Evolutionary conservation across 1,140 invertebrate species (phyloP), one percentile per base, ranked within the genome.

Genomic region (Drosophila tani): DNA sequence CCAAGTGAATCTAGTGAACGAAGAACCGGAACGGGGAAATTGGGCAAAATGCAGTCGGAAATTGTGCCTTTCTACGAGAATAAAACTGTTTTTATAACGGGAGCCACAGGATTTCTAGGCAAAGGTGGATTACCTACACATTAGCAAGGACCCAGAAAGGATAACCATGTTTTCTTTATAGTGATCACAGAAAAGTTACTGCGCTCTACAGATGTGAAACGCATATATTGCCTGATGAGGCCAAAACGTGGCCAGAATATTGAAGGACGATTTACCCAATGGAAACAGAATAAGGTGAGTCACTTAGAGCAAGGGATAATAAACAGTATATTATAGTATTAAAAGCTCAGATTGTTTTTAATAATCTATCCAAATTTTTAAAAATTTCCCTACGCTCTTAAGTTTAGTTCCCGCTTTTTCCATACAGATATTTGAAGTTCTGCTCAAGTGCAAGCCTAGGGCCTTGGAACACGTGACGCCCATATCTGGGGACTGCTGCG

Each of bases 141-240:
- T 7, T 17, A 32, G 7, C 5, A 17, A 35, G 1, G 0, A 43
- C 14, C 2, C 21, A 17, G n/a, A 21, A 17, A 24, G 21, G 17
- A 17, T 43, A 55, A 14, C 40, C 43, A 4, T 19, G 11, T 1
- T 27, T 24, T 57, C 17, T 5, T 69, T 69, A 47, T 78, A 94
- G 94, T 94, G 5, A 92, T 97, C 9, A 95, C 98, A 21, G 97
- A 98, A 93, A 98, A 98, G 88, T 82, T 98, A n/a, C 91, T 98
- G 5, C 94, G 97, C 24, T 97, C 96, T 86, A 91, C 96, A 0
- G 94, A 95, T 7, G 93, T 97, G 1, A 93, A 93, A n/a, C 95
- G 94, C 40, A 95, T 98, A 15, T 97, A 96, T 82, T 84, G 97
- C 7, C 92, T 98, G 9, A 94, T 98, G 27, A 94, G 97, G 63